Evolutionary conservation across 2,888 invertebrate species (phyloP).

Genomic region (Diarsia rubi): DNA sequence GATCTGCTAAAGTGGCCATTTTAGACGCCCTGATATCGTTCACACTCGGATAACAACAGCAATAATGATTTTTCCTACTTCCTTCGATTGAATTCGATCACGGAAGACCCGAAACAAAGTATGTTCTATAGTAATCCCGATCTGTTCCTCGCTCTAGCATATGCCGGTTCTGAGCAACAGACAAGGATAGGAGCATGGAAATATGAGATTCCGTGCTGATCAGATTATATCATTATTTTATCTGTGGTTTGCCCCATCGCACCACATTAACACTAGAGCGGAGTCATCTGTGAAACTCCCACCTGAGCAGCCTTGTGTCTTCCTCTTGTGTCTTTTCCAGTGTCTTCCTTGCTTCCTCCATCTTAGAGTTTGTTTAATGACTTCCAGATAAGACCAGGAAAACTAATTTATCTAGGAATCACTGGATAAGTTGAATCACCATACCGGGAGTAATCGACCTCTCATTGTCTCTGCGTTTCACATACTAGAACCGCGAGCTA

Average conservation of each 20-base stretch:
- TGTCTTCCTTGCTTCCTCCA: neutral
- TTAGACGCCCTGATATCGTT: no score
- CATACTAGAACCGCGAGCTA: neutral
- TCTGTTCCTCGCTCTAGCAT: neutral
- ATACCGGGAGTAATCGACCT: neutral
- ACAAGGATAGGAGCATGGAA: neutral
- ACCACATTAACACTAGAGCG: neutral
- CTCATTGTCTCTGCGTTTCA: neutral
- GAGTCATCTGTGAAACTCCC: neutral
- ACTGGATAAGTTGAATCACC: neutral
- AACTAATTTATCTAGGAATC: neutral
- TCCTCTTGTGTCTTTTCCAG: no score
- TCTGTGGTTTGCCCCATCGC: neutral
- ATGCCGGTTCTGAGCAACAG: neutral
- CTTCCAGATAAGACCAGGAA: neutral
- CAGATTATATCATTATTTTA: neutral
- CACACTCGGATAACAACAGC: no score
- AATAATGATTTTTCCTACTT: no score
- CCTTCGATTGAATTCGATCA: no score
- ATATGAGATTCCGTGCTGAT: neutral
- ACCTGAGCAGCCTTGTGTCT: neutral
- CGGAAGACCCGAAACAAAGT: no score
- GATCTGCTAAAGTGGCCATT: no score
- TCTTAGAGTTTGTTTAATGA: neutral
- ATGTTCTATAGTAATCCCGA: no score